These are phyloP conservation scores for Brevimyrus niger DNA, from an alignment of 2,113 vertebrate species.

Conservation along the genomic window DNA sequence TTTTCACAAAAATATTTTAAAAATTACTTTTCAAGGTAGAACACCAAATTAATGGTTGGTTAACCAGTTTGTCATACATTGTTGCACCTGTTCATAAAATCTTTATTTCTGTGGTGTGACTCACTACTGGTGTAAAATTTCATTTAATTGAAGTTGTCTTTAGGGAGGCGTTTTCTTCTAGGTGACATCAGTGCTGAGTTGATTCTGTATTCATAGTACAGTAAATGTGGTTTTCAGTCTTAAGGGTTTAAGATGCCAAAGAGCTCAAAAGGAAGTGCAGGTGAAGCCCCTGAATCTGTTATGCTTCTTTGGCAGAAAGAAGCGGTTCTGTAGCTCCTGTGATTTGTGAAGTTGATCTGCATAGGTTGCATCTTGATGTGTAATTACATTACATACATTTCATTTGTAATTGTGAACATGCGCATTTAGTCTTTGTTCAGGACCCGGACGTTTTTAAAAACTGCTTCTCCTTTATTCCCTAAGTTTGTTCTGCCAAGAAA, in stretches of 20 bases:
- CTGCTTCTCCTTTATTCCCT: neutral
- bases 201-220: neutral
- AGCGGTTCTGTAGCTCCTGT: neutral
- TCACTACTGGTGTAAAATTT: neutral
- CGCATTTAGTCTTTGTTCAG: neutral
- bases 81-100: neutral
- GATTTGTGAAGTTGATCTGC: conserved; percentile 9
- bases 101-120: neutral
- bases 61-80: neutral
- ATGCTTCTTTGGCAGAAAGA: neutral
- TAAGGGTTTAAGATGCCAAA: neutral
- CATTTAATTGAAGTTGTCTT: neutral
- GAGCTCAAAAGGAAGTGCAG: neutral
- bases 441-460: neutral
- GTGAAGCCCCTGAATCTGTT: neutral
- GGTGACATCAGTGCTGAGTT: neutral
- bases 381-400: neutral
- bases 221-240: neutral
- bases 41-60: neutral
- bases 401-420: neutral
- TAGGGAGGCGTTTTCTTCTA: neutral
- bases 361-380: neutral
- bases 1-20: neutral
- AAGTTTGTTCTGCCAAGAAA: conserved; percentile 8
- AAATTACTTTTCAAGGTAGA: neutral